Evolutionary conservation across 2,797 vertebrate genomes (phyloP), one percentile per base, ranked within the genome.

Genomic region (Poecilia velifera): DNA sequence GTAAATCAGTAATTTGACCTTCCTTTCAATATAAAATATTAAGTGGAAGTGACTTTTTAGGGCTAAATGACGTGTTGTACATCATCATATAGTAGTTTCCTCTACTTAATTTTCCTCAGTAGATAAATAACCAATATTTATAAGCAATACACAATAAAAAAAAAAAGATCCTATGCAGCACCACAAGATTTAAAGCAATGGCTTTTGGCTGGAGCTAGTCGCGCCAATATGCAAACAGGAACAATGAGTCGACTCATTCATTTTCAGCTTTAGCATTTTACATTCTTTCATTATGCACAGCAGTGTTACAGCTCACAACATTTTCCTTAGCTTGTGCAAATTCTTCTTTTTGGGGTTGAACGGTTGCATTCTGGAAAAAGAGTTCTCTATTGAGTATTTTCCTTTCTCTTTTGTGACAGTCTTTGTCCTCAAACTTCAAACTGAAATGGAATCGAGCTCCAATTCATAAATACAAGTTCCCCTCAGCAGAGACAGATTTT

Each of bases 401-500:
- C 64, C 28, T 7, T 18, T 59, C n/a, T 45, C 25, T 71, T 25
- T 62, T 47, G 12, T 64, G 71, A 59, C 31, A 45, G 3, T 45
- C 2, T 22, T 45, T 25, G 25, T 25, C 31, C 18, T 45, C 66
- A 20, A 34, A 31, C 10, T 70, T 55, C 16, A 55, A 45, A 55
- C 6, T 31, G 28, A 34, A 43, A 71, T 28, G 22, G 18, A 57
- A 14, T 25, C 31, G 22, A 71, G 45, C 43, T 28, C 25, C 25
- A 71, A 46, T 31, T 31, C 34, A 39, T 68, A 39, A 76, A 49
- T 41, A 22, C 16, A 66, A 28, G 22, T 73, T 73, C 36, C 18
- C 14, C 57, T 16, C 14, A 25, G 39, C 53, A 45, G 51, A 57
- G 31, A 10, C 22, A 39, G 64, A 22, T 82, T 82, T 76, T 68